These are phyloP conservation scores for Bombycilla garrulus DNA, from an alignment of 2,113 vertebrate genomes.

Conservation along the genomic window DNA sequence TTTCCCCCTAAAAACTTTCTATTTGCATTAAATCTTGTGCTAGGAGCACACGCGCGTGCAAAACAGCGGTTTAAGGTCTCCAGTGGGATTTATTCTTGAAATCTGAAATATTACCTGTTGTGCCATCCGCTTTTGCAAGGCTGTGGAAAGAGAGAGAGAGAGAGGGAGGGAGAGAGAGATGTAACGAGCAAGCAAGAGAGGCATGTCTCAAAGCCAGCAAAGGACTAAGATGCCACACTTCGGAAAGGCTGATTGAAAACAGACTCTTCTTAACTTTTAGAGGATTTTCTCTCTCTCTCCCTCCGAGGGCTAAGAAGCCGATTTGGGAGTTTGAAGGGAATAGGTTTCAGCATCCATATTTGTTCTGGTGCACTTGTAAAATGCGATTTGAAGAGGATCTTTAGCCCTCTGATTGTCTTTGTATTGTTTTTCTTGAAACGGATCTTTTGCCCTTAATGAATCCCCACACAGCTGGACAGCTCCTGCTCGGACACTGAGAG, in stretches of 20 bases:
- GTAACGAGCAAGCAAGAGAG: neutral
- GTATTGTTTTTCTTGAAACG: slow-evolving; percentile 96
- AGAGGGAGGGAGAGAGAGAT: neutral
- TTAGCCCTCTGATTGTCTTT: slow-evolving; percentile 90
- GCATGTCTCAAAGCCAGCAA: slow-evolving; percentile 39
- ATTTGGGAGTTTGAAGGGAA: slow-evolving; percentile 75
- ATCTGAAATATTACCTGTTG: slow-evolving; percentile 71
- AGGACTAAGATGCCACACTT: slow-evolving; percentile 70
- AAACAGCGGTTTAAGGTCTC: neutral
- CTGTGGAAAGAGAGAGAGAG: slow-evolving; percentile 1
- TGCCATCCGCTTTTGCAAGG: slow-evolving; percentile 39
- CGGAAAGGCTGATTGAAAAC: slow-evolving; percentile 74
- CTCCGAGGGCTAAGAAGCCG: slow-evolving; percentile 42
- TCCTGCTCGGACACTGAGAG: slow-evolving; percentile 95
- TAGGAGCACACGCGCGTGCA: neutral
- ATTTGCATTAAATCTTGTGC: neutral
- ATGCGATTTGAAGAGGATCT: slow-evolving; percentile 86
- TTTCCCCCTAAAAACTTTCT: neutral
- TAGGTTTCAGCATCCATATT: slow-evolving; percentile 76
- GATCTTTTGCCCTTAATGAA: slow-evolving; percentile 93
- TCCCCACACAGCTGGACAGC: slow-evolving; percentile 97
- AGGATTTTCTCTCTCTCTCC: slow-evolving; percentile 52
- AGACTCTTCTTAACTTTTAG: slow-evolving; percentile 74
- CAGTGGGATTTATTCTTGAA: slow-evolving; percentile 23
- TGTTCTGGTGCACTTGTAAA: slow-evolving; percentile 85